phyloP scores from a whole-genome alignment of 53 echinoderm and acorn worm genomes.

The Temnopleurus reevesii region DNA sequence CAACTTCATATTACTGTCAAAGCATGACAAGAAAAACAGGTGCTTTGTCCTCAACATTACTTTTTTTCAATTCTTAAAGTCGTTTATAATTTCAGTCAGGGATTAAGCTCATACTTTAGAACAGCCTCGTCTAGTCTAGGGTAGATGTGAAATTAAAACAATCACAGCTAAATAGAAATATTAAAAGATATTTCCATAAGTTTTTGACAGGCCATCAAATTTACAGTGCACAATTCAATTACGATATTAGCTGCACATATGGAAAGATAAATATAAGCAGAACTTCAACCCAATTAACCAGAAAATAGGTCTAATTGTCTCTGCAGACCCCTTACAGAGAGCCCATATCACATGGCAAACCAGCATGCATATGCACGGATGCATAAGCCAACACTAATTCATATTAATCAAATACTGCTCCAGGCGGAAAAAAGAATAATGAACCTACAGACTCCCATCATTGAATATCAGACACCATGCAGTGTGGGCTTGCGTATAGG shows the following conservation, averaged over 20 bases:
- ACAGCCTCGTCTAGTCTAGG: no score
- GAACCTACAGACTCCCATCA: conserved; percentile 1
- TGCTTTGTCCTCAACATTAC: no score
- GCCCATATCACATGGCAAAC: conserved; percentile 3
- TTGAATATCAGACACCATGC: conserved; percentile 15
- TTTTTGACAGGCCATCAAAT: not conserved
- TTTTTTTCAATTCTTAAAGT: no score
- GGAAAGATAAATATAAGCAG: not conserved
- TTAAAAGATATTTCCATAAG: no score
- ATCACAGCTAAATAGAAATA: no score
- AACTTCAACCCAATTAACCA: not conserved
- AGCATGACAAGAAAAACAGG: no score
- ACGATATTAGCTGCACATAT: not conserved
- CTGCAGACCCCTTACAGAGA: not conserved
- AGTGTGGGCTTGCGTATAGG: not conserved
- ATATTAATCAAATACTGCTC: conserved; percentile 6
- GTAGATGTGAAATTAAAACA: no score
- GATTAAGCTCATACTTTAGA: no score
- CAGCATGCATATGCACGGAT: not conserved
- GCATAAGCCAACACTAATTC: not conserved
- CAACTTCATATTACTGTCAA: no score
- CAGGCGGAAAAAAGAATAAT: not conserved
- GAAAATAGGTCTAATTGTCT: not conserved
- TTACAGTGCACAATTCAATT: not conserved
- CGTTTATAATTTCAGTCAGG: no score